These are phyloP conservation scores for Macroramphosus scolopax DNA, from an alignment of 2,797 vertebrate species.

Conservation along the genomic window DNA sequence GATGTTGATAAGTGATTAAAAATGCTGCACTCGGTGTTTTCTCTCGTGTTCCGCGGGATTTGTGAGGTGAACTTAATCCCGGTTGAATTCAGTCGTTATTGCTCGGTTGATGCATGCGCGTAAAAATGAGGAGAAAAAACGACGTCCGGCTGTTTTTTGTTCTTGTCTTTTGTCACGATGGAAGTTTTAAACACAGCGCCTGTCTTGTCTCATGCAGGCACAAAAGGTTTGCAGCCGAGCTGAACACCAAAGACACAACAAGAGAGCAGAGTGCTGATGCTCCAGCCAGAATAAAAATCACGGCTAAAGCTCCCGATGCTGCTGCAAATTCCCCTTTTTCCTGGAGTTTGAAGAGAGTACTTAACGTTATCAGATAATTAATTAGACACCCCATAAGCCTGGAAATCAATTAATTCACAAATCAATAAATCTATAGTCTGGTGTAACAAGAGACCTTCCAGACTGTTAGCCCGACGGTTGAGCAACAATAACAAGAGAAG, in stretches of 20 bases:
- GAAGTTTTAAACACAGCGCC: conserved; percentile 45
- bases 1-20: conserved; percentile 10
- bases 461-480: conserved; percentile 57
- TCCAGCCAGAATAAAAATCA: conserved; percentile 49
- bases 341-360: conserved; percentile 70
- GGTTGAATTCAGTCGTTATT: too few species aligned
- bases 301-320: conserved; percentile 26
- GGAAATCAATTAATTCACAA: conserved; percentile 76
- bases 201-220: conserved; percentile 68
- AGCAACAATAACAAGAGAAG: conserved; percentile 61
- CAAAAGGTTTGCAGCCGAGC: conserved; percentile 41
- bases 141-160: not conserved
- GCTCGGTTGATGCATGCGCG: too few species aligned
- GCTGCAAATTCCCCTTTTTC: conserved; percentile 43
- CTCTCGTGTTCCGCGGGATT: not conserved
- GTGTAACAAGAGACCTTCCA: conserved; percentile 66
- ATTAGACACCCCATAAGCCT: conserved; percentile 70
- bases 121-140: too few species aligned
- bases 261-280: too few species aligned
- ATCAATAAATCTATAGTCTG: conserved; percentile 79
- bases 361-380: conserved; percentile 79
- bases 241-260: conserved; percentile 55
- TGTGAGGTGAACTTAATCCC: not conserved
- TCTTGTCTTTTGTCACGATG: conserved; percentile 8
- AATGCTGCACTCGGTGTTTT: conserved; percentile 5